These are phyloP conservation scores for Ochotona princeps DNA, from an alignment of 2,113 vertebrate species.

Conservation along the genomic window DNA sequence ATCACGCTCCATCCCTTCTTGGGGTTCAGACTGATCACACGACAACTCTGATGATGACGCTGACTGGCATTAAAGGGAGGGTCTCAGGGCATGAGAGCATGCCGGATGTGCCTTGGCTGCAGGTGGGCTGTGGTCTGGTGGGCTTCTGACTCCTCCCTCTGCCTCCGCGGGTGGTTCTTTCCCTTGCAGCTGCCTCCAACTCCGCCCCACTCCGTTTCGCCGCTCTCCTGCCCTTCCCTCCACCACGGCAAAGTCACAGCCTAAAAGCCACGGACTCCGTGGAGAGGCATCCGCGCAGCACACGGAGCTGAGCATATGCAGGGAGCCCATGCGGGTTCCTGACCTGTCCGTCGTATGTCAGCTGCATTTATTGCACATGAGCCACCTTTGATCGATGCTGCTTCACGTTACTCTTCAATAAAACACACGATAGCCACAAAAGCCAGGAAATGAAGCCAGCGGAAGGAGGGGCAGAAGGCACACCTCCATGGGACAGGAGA, in stretches of 20 bases:
- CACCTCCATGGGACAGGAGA: accelerated
- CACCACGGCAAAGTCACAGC: accelerated
- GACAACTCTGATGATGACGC: neutral
- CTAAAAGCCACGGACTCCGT: neutral
- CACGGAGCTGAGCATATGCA: accelerated
- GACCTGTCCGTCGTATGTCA: too few relatives aligned
- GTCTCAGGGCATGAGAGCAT: neutral
- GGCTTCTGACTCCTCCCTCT: neutral
- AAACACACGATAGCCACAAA: neutral
- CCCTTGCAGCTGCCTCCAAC: neutral
- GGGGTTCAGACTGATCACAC: neutral
- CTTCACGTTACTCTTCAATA: neutral
- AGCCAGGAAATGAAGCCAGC: neutral
- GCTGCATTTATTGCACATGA: neutral
- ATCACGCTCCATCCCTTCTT: neutral
- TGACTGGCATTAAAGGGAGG: neutral
- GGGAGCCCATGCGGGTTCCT: neutral
- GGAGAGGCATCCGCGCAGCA: accelerated
- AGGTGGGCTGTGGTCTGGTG: too few relatives aligned
- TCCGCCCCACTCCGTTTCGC: neutral
- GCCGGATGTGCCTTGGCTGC: too few relatives aligned
- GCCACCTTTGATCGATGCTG: neutral
- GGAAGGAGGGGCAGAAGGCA: neutral
- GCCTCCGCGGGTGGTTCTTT: too few relatives aligned
- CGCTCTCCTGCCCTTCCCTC: too few relatives aligned